A percentile compares a stretch with the other conserved stretches of the same genome.
Conservation (phyloP, 2,113 vertebrate genomes). For the Chlorodrepanis virens region DNA sequence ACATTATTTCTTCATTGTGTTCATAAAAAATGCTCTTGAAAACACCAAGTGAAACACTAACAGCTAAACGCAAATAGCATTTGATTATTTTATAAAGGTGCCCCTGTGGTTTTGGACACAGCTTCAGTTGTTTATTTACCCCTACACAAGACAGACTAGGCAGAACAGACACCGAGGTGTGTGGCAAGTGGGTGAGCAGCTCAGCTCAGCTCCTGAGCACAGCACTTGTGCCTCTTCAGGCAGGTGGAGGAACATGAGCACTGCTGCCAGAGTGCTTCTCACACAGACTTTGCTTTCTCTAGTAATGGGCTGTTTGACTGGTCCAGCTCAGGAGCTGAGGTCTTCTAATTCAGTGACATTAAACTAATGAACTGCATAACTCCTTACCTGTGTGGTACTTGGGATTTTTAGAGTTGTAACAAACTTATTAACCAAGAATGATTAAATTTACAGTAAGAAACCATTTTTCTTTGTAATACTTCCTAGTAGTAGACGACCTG, state of each 20-base stretch:
- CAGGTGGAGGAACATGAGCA: not conserved
- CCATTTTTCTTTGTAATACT: not conserved
- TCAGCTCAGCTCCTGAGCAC: not conserved
- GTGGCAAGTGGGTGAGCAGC: not conserved
- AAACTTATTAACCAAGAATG: not conserved
- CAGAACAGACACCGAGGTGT: fast-evolving
- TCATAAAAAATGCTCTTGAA: not conserved
- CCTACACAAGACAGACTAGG: not conserved
- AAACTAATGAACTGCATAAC: not conserved
- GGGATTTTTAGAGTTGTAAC: not conserved
- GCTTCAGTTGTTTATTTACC: not conserved
- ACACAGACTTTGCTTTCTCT: not conserved
- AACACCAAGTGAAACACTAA: not conserved
- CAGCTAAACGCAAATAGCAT: not conserved
- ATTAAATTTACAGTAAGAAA: not conserved
- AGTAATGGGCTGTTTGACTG: not conserved
- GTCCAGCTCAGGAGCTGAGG: not conserved
- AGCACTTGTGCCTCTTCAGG: not conserved
- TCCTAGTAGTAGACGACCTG: not conserved
- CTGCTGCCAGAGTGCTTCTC: not conserved
- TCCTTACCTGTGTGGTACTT: not conserved
- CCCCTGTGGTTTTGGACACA: not conserved
- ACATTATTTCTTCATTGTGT: not conserved
- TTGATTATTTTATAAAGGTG: not conserved
- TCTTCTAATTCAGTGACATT: not conserved